Conservation (phyloP, 2,888 invertebrate genomes). For the Torymus texanus region DNA sequence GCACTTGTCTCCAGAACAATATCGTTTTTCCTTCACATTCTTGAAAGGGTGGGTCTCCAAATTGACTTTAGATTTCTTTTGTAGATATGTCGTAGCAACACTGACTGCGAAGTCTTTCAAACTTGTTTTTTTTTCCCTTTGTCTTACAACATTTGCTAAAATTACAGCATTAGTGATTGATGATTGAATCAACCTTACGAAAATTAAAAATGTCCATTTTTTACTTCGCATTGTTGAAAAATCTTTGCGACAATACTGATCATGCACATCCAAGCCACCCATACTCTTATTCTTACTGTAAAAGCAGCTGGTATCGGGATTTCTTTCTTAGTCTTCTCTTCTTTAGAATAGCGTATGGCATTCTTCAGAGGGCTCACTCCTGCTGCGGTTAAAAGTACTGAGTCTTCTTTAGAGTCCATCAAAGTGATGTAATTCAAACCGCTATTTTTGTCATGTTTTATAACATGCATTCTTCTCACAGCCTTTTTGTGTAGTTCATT, state of each 20-base stretch:
- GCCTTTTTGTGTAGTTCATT: slow-evolving; percentile 32
- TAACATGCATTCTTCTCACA: slow-evolving; percentile 31
- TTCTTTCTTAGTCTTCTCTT: slow-evolving; percentile 26
- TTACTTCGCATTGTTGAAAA: slow-evolving; percentile 16
- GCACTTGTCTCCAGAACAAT: slow-evolving; percentile 17
- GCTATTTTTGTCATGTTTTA: slow-evolving; percentile 38
- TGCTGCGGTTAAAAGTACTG: slow-evolving; percentile 1
- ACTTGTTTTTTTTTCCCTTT: slow-evolving; percentile 15
- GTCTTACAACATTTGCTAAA: slow-evolving; percentile 4
- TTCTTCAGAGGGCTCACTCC: slow-evolving; percentile 34
- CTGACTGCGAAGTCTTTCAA: slow-evolving; percentile 34
- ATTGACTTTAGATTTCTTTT: slow-evolving; percentile 19
- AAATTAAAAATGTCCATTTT: slow-evolving; percentile 35
- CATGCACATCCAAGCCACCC: slow-evolving; percentile 36
- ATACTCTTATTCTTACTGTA: slow-evolving; percentile 31
- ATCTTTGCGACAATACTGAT: slow-evolving; percentile 27
- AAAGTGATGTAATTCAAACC: slow-evolving; percentile 37
- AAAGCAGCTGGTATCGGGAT: slow-evolving; percentile 35
- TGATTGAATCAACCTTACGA: slow-evolving; percentile 29
- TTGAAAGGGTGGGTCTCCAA: slow-evolving; percentile 19
- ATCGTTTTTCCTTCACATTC: slow-evolving; percentile 4
- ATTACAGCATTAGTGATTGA: slow-evolving; percentile 26
- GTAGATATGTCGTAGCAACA: slow-evolving; percentile 14
- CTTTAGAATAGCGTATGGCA: slow-evolving; percentile 35
- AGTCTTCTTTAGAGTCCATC: not conserved